Percentiles rank a stretch among this genome's conserved stretches.
Evolutionary conservation across 2,113 vertebrate genomes (phyloP).

Genomic region (Hystrix cristata): DNA sequence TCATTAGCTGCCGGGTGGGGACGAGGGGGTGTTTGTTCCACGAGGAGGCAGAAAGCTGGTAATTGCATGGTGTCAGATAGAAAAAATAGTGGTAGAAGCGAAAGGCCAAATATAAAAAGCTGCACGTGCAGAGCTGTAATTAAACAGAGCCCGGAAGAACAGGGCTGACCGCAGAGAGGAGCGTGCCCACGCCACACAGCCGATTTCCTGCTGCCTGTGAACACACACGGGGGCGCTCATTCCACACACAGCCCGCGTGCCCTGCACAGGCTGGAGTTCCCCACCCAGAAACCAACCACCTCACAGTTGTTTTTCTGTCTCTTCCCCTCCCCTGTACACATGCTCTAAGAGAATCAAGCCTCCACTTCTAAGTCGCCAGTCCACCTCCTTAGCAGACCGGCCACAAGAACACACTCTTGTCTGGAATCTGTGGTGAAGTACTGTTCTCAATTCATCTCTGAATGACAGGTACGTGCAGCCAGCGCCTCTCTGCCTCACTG

Average conservation of each 20-base stretch:
- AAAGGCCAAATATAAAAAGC: slow-evolving; percentile 59
- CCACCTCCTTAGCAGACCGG: neutral
- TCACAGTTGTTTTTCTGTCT: neutral
- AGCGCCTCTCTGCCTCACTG: neutral
- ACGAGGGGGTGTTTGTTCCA: slow-evolving; percentile 22
- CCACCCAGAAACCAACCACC: neutral
- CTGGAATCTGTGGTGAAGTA: fast-evolving
- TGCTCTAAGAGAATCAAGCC: neutral
- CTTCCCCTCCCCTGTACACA: neutral
- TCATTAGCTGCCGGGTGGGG: slow-evolving; percentile 63
- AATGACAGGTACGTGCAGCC: fast-evolving
- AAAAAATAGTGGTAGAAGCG: slow-evolving; percentile 44
- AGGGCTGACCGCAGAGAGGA: neutral
- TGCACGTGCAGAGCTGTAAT: slow-evolving; percentile 63
- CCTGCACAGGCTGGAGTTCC: fast-evolving
- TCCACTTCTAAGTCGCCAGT: neutral
- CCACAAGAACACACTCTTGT: fast-evolving
- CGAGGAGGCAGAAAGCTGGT: slow-evolving; percentile 40
- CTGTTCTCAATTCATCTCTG: neutral
- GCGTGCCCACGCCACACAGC: neutral
- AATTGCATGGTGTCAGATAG: slow-evolving; percentile 39
- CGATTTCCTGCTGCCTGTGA: fast-evolving
- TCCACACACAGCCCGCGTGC: fast-evolving
- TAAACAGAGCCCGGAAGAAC: slow-evolving; percentile 40
- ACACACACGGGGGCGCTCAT: fast-evolving